Evolutionary conservation across 2,888 invertebrate species (phyloP), one percentile per base, ranked within the genome.

Genomic region (Stictocephala bisonia): DNA sequence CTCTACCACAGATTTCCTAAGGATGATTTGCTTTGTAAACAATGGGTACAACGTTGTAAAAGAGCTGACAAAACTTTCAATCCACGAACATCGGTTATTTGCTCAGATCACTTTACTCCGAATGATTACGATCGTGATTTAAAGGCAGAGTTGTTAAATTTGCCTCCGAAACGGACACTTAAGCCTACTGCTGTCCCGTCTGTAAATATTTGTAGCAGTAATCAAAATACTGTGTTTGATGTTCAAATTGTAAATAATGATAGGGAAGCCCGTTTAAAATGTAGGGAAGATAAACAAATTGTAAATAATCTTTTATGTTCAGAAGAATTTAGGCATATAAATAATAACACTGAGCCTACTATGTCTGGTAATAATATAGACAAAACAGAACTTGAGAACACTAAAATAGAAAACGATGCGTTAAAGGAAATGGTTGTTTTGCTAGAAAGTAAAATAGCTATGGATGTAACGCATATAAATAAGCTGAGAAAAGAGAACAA

Each of bases 111-210:
- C 56, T 70, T 70, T 56, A 70, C 53, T 20, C 9, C 2, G 9
- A 11, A 70, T 24, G 70, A 53, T 70, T 70, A 70, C 35, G 41
- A 56, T 53, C 51, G 70, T 9, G 70, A 70, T 40, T 26, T 70
- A 15, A 53, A 56, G 22, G 31, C 70, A 7, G 70, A 70, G 56
- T 56, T 70, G 20, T 70, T 70, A 31, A 56, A 56, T 31, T 18
- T 56, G n/a, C 31, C 70, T 22, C 53, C 53, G 0, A 70, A 70
- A 35, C 29, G 15, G 56, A 31, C 56, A 11, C 53, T 70, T 13
- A 70, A 70, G 26, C 35, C 56, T 15, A 1, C 7, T 15, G 70
- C 56, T 35, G 29, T 53, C 18, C 70, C 70, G 13, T 70, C 70
- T 24, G 11, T 70, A 15, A 31, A 70, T 9, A 35, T 70, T 22